phyloP scores from a whole-genome alignment of 2,113 vertebrate genomes.

The Gorsachius goisagi region DNA sequence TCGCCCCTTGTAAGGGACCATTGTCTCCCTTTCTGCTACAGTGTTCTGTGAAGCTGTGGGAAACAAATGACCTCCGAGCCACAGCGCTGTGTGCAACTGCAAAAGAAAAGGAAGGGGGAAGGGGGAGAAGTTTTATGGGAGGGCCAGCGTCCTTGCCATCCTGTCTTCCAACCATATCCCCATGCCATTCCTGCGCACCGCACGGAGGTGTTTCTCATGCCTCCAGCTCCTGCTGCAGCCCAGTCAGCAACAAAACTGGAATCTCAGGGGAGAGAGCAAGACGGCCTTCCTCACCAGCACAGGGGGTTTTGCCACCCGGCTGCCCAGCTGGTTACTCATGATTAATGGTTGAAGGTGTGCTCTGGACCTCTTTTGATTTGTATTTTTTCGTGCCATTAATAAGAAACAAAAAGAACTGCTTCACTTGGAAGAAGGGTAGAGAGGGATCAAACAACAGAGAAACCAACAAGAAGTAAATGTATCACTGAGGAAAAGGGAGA shows the following conservation, averaged over 20 bases:
- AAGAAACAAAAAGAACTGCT: background rate
- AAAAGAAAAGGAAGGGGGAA: conserved; percentile 64
- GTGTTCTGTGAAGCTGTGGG: conserved; percentile 80
- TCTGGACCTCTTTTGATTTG: background rate
- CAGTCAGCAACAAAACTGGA: conserved; percentile 19
- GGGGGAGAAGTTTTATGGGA: conserved; percentile 28
- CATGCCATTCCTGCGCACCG: background rate
- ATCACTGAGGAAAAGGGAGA: background rate
- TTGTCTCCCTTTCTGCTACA: conserved; percentile 77
- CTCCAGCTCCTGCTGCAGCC: background rate
- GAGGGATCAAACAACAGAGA: background rate
- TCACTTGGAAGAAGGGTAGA: background rate
- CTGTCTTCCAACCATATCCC: background rate
- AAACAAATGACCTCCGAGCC: conserved; percentile 82
- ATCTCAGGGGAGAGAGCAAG: background rate
- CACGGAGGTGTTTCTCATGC: background rate
- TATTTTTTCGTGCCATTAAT: background rate
- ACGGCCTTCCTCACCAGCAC: background rate
- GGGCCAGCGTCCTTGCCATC: background rate
- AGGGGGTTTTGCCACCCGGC: background rate
- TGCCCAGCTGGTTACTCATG: background rate
- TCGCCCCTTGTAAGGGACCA: conserved; percentile 73
- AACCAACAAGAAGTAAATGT: background rate
- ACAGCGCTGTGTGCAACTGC: conserved; percentile 68
- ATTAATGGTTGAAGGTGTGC: background rate